Percentiles rank a stretch among this genome's conserved stretches.
phyloP scores from a whole-genome alignment of 2,113 vertebrate species.

The Aegotheles bennettii region DNA sequence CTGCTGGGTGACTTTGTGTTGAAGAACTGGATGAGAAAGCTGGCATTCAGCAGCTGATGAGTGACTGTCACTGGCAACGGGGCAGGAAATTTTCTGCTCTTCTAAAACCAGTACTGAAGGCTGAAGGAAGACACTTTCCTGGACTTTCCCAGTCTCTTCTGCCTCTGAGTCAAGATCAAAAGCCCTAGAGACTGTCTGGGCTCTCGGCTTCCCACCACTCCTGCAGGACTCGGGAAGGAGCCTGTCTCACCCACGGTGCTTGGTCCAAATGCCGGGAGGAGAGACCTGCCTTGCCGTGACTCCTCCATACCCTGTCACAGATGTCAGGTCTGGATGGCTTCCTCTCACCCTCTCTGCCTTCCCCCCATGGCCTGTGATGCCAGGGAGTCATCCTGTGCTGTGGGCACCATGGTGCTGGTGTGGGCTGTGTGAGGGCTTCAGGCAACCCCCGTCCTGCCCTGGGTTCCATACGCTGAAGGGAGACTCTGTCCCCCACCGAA shows the following conservation, averaged over 20 bases:
- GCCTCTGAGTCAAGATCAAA: neutral
- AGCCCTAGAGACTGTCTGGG: neutral
- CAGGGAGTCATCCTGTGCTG: neutral
- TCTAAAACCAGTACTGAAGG: neutral
- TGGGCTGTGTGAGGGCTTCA: too few relatives aligned
- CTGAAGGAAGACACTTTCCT: neutral
- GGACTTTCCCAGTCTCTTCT: neutral
- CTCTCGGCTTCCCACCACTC: neutral
- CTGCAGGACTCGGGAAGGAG: neutral
- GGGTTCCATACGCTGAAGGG: rapidly evolving
- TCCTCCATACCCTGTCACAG: neutral
- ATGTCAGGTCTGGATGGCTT: neutral
- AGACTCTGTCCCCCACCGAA: neutral
- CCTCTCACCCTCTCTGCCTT: neutral
- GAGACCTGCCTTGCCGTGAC: neutral
- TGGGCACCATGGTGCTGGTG: rapidly evolving
- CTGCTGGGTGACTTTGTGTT: neutral
- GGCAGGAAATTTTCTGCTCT: neutral
- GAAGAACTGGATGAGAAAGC: neutral
- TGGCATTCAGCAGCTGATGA: neutral
- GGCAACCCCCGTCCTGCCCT: neutral
- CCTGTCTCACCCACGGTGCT: rapidly evolving
- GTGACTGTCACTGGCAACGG: rapidly evolving
- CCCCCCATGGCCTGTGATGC: rapidly evolving
- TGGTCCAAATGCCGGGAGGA: neutral